Evolutionary conservation across 2,888 invertebrate genomes (phyloP), one percentile per base, ranked within the genome.

Genomic region (Eucera pruinosa): DNA sequence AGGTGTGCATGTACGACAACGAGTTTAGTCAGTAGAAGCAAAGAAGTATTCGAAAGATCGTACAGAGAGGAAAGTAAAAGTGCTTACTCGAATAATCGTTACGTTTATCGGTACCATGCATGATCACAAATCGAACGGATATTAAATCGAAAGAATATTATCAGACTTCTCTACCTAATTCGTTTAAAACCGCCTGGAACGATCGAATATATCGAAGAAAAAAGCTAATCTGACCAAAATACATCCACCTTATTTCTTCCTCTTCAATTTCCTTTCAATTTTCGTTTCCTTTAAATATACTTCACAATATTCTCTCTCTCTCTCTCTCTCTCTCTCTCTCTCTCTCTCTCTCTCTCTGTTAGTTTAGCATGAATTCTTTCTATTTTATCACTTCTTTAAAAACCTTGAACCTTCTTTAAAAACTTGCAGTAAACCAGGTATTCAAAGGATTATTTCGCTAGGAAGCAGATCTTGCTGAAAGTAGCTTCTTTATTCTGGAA

Each of bases 381-480:
- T n/a, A n/a, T n/a, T n/a, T n/a, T n/a, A n/a, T n/a, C n/a, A n/a
- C n/a, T n/a, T n/a, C n/a, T n/a, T 13, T 33, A 4, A 43, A 36
- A 50, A n/a, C 6, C 39, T 15, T 48, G 48, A 48, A n/a, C n/a
- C n/a, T n/a, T n/a, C n/a, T n/a, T n/a, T n/a, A n/a, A n/a, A n/a
- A n/a, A n/a, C n/a, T n/a, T n/a, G n/a, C n/a, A n/a, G n/a, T n/a
- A n/a, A n/a, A n/a, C n/a, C n/a, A n/a, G n/a, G n/a, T n/a, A n/a
- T n/a, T n/a, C n/a, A n/a, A n/a, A n/a, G n/a, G n/a, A n/a, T n/a
- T n/a, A n/a, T 30, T 50, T 39, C 58, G 27, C 27, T 27, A 41
- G 36, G 5, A 39, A 36, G 25, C 65, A 71, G 77, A 77, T 77
- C 62, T 77, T 78, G 78, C 78, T 70, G 78, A 70, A 78, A 78